These are phyloP conservation scores for Nycticorax nycticorax DNA, from an alignment of 2,113 vertebrate species.

Conservation along the genomic window DNA sequence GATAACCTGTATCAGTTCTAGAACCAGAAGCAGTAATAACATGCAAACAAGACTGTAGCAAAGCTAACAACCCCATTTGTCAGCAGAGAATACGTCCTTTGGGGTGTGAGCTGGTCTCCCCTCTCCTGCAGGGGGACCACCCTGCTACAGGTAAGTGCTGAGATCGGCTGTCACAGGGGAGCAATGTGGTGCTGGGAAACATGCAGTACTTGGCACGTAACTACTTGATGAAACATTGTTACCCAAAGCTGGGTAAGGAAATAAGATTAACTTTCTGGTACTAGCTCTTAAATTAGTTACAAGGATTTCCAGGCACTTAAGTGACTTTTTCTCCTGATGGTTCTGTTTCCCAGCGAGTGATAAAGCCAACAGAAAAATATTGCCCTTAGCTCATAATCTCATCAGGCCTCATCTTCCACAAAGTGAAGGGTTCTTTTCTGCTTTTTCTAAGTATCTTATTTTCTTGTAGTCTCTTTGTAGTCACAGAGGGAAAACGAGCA, in stretches of 20 bases:
- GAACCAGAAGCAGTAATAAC: neutral
- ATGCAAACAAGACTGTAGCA: neutral
- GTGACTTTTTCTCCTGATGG: neutral
- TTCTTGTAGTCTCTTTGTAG: neutral
- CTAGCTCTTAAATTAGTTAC: neutral
- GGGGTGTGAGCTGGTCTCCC: neutral
- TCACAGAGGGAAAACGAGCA: neutral
- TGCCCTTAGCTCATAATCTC: neutral
- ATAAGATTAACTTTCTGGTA: neutral
- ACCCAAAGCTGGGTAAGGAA: neutral
- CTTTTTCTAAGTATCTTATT: neutral
- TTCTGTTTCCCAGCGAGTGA: neutral
- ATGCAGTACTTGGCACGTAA: accelerated
- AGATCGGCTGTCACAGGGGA: accelerated
- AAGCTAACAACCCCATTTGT: neutral
- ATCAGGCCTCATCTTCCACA: neutral
- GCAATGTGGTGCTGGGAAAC: accelerated
- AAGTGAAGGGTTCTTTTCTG: neutral
- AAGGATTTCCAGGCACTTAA: neutral
- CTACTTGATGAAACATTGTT: neutral
- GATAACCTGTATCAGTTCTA: neutral
- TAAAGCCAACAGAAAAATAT: neutral
- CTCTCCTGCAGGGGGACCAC: neutral
- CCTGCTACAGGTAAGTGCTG: accelerated
- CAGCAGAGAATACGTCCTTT: neutral